Evolutionary conservation across 2,113 vertebrate species (phyloP).

Genomic region (Ciconia stormi): DNA sequence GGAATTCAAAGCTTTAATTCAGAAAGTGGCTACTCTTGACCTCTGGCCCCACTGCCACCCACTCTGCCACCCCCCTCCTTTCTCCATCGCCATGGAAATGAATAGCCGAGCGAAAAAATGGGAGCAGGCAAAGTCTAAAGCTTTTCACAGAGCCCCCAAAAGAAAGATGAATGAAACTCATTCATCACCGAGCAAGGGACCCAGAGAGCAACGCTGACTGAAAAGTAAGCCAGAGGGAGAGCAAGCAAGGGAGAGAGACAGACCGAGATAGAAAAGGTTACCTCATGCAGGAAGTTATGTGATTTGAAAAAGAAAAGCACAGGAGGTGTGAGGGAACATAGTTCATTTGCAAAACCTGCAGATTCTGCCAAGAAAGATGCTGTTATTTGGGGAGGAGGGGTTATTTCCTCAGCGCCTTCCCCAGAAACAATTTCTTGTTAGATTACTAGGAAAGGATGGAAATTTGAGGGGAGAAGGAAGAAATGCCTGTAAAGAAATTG

Average conservation of each 20-base stretch:
- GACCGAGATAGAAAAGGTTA: slow-evolving; percentile 52
- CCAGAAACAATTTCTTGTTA: not conserved
- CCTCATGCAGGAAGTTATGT: slow-evolving; percentile 53
- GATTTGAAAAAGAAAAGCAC: slow-evolving; percentile 56
- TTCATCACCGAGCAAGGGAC: slow-evolving; percentile 77
- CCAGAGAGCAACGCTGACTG: slow-evolving; percentile 56
- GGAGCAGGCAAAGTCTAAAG: slow-evolving; percentile 78
- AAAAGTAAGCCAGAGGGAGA: slow-evolving; percentile 64
- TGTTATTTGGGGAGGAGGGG: not conserved
- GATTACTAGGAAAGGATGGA: not conserved
- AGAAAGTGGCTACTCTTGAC: slow-evolving; percentile 82
- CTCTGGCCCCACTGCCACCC: slow-evolving; percentile 75
- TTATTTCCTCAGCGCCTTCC: not conserved
- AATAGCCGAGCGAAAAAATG: slow-evolving; percentile 75
- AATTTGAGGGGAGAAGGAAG: not conserved
- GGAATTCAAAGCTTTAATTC: slow-evolving; percentile 77
- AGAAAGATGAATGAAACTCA: slow-evolving; percentile 82
- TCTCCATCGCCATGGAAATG: slow-evolving; percentile 80
- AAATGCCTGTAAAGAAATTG: not conserved
- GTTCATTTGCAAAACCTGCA: not conserved
- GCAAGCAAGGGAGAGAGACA: slow-evolving; percentile 18
- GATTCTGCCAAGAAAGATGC: not conserved
- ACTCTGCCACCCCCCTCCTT: slow-evolving; percentile 67
- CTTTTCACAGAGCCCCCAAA: slow-evolving; percentile 76
- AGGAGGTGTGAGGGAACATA: slow-evolving; percentile 5